Conservation (phyloP, 2,113 vertebrate species). For the Sminthopsis crassicaudata region DNA sequence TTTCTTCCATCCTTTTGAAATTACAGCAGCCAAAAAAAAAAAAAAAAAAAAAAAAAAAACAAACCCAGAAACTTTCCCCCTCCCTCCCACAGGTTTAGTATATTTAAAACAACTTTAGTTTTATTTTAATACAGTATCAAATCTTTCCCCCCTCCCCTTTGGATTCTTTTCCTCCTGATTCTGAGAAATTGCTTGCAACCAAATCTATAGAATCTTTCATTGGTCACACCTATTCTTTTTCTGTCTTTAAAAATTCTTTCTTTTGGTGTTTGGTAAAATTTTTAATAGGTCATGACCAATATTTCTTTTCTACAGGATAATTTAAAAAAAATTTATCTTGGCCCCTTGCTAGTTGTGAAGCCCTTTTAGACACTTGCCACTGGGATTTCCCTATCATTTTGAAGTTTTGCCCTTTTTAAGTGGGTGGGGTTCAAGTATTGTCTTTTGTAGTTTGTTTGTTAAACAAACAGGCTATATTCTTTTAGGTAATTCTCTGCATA, state of each 20-base stretch:
- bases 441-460: slow-evolving; percentile 33
- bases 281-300: slow-evolving; percentile 48
- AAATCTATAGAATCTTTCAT: not conserved
- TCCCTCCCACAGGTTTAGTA: not conserved
- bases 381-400: slow-evolving; percentile 25
- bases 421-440: not conserved
- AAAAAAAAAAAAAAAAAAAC: too few species aligned
- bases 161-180: not conserved
- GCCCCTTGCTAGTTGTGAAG: slow-evolving; percentile 33
- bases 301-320: not conserved
- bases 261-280: slow-evolving; percentile 45
- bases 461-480: slow-evolving; percentile 58
- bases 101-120: slow-evolving; percentile 32
- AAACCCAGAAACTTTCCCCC: not conserved
- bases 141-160: not conserved
- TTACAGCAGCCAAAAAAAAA: not conserved
- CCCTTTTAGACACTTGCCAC: not conserved
- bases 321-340: slow-evolving; percentile 51
- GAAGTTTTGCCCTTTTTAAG: slow-evolving; percentile 18
- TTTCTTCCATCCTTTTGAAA: slow-evolving; percentile 7
- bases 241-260: not conserved
- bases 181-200: not conserved
- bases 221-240: not conserved
- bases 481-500: slow-evolving; percentile 9
- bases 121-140: not conserved